These are phyloP conservation scores for Peromyscus maniculatus DNA, from an alignment of 2,113 vertebrate genomes.

Conservation along the genomic window DNA sequence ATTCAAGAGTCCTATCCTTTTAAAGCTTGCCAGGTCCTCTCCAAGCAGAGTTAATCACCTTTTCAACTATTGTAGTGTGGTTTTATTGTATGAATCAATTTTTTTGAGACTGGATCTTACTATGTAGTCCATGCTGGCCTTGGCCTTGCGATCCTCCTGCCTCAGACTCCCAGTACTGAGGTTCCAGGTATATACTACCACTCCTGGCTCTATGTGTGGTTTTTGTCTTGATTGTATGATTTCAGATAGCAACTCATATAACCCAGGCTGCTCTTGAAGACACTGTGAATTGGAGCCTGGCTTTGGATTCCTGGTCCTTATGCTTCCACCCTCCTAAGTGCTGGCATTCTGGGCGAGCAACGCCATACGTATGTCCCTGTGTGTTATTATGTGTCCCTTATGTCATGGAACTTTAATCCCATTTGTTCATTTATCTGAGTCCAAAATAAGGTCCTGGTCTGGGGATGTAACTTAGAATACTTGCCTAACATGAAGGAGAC, in stretches of 20 bases:
- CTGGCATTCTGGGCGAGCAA: background rate
- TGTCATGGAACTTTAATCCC: background rate
- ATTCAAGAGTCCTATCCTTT: background rate
- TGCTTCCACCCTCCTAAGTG: background rate
- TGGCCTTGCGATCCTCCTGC: background rate
- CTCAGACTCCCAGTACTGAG: background rate
- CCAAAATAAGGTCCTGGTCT: background rate
- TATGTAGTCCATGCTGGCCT: background rate
- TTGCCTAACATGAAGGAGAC: background rate
- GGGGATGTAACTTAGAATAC: background rate
- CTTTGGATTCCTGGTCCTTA: background rate
- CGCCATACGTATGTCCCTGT: background rate
- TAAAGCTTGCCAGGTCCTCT: background rate
- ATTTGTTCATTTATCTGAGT: background rate
- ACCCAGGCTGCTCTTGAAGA: background rate
- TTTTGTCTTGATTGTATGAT: background rate
- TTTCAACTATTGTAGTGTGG: background rate
- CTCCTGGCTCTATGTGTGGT: background rate
- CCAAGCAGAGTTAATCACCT: background rate
- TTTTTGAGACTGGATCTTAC: background rate
- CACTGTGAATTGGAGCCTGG: background rate
- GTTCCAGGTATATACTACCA: background rate
- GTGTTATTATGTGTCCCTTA: background rate
- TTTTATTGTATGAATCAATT: background rate
- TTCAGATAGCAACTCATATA: background rate